Evolutionary conservation across 2,797 vertebrate genomes (phyloP), one percentile per base, ranked within the genome.

Genomic region (Cynodonichthys magdalenae): DNA sequence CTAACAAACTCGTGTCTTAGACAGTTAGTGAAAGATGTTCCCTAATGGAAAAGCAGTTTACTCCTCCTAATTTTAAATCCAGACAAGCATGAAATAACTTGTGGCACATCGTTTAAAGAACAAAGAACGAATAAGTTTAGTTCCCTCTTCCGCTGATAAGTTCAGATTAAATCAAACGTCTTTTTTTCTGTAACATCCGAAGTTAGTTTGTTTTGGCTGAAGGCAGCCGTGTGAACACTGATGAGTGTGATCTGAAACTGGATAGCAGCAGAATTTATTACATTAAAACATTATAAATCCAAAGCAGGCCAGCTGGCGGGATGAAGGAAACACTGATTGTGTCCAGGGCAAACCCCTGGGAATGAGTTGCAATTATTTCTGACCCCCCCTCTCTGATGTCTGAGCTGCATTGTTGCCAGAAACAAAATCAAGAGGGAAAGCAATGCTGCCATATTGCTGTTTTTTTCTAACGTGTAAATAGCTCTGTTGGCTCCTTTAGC

Each of bases 181-280:
- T 39, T 63, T 69, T 57, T 70, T 48, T 42, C 34, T 36, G 63
- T 52, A 71, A 71, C 83, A 83, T 91, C 89, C 81, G 67, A 57
- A 78, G 83, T 83, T 87, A 90, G 85, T 90, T 90, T 87, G 79
- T 73, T 51, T 90, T 86, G 87, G 87, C 82, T 45, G 28, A 55
- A 24, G 0, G 57, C 53, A 64, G 64, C 63, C 65, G 46, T 87
- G 78, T 76, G 82, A 87, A 83, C 76, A 58, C 70, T 75, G 70
- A 73, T 69, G 79, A 84, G 72, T 72, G 75, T 66, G 81, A 87
- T 83, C 82, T 75, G 63, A 67, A 72, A 67, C 65, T 63, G 65
- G 72, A 75, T 71, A 81, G 60, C 69, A 51, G 31, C 69, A 69
- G 48, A 77, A 78, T 84, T 36, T 74, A 77, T 86, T 72, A 59